Percentiles rank a stretch among this genome's conserved stretches.
Evolutionary conservation across 2,888 invertebrate genomes (phyloP).

Genomic region (Eupithecia vulgata): DNA sequence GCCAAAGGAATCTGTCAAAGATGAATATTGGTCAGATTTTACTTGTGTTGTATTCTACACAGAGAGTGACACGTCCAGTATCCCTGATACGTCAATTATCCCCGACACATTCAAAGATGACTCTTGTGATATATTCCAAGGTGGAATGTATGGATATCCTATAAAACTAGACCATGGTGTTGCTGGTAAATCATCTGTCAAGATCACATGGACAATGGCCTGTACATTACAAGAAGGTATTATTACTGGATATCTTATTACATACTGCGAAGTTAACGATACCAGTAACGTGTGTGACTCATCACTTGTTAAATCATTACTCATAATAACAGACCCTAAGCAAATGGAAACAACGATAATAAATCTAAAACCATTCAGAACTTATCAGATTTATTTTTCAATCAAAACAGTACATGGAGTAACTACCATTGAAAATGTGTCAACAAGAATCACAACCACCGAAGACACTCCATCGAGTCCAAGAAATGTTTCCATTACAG

Average conservation of each 20-base stretch:
- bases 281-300: conserved; percentile 83
- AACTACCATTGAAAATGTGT: conserved; percentile 78
- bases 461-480: conserved; percentile 87
- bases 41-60: conserved; percentile 86
- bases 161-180: conserved; percentile 66
- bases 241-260: conserved; percentile 89
- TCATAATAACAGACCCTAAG: conserved; percentile 73
- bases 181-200: conserved; percentile 71
- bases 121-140: conserved; percentile 84
- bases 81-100: conserved; percentile 66
- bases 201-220: conserved; percentile 89
- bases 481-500: conserved; percentile 82
- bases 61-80: conserved; percentile 82
- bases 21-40: conserved; percentile 89
- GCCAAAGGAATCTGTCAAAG: conserved; percentile 78
- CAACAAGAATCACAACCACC: conserved; percentile 86
- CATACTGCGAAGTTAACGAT: conserved; percentile 87
- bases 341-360: conserved; percentile 84
- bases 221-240: conserved; percentile 89
- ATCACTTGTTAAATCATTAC: conserved; percentile 59
- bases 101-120: conserved; percentile 80
- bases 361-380: conserved; percentile 88
- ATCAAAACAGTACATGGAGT: conserved; percentile 79
- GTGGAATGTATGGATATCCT: conserved; percentile 83
- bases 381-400: conserved; percentile 88